phyloP scores from a whole-genome alignment of 2,888 invertebrate species.

The Eilema sororculum region DNA sequence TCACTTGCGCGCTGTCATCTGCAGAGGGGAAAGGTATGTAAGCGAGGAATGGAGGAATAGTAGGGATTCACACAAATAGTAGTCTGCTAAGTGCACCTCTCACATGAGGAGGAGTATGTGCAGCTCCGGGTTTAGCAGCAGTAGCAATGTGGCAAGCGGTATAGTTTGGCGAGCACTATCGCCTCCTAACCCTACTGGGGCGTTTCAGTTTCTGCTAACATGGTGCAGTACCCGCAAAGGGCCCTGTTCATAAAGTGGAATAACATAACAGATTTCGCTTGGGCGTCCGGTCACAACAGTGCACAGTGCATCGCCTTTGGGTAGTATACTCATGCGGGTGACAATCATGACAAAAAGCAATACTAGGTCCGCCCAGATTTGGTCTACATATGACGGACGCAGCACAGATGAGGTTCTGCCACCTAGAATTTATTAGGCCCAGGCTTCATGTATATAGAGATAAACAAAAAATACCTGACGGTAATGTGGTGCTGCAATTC shows the following conservation, averaged over 20 bases:
- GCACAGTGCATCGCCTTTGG: neutral
- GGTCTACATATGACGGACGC: neutral
- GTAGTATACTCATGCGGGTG: neutral
- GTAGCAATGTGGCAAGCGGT: no score
- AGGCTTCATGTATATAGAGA: neutral
- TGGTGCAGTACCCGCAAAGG: no score
- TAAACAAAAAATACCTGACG: slow-evolving; percentile 89
- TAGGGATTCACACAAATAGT: neutral
- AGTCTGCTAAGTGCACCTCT: neutral
- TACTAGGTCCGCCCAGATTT: neutral
- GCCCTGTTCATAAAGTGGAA: no score
- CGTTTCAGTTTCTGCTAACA: no score
- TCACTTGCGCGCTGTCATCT: neutral
- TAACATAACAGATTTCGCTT: neutral
- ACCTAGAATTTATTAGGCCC: neutral
- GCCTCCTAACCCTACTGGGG: no score
- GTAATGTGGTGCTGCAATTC: slow-evolving; percentile 91
- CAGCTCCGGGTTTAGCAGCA: no score
- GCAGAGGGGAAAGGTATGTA: slow-evolving; percentile 1
- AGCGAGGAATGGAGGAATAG: neutral
- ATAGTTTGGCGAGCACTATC: no score
- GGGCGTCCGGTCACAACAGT: neutral
- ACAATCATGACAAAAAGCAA: neutral
- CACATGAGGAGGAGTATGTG: no score
- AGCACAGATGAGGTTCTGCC: neutral